A percentile compares a stretch with the other conserved stretches of the same genome.
Evolutionary conservation across 2,797 vertebrate species (phyloP).

Genomic region (Bovichtus variegatus): DNA sequence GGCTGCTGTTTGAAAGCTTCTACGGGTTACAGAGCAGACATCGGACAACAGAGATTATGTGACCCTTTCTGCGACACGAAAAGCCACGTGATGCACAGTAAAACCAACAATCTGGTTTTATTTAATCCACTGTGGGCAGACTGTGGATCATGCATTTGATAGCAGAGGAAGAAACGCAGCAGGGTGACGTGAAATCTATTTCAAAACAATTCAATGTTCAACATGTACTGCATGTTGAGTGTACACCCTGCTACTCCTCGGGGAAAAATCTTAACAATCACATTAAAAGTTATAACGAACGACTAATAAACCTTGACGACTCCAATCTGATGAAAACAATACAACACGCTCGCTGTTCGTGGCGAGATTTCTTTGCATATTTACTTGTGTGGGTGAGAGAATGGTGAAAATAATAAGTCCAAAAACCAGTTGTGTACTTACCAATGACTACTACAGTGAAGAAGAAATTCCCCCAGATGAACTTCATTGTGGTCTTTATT

Average conservation of each 20-base stretch:
- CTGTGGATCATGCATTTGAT: background rate
- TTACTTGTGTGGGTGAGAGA: background rate
- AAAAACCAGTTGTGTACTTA: slow-evolving; percentile 53
- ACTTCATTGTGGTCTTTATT: slow-evolving; percentile 66
- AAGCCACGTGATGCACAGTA: background rate
- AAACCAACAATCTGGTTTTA: background rate
- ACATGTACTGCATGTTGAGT: background rate
- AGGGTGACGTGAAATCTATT: background rate
- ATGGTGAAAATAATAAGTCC: background rate
- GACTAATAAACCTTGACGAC: background rate
- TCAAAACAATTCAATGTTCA: slow-evolving; percentile 1
- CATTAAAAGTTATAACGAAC: background rate
- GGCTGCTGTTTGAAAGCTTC: slow-evolving; percentile 12
- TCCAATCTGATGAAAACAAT: background rate
- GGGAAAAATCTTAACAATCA: background rate
- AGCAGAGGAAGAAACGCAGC: background rate
- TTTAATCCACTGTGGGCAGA: background rate
- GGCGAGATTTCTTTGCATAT: background rate
- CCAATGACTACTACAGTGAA: slow-evolving; percentile 44
- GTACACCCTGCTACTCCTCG: background rate
- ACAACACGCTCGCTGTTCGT: background rate
- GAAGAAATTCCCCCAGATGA: slow-evolving; percentile 35
- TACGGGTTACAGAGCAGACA: background rate
- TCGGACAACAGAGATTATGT: background rate
- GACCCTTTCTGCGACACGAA: background rate